Conservation (phyloP, 2,113 vertebrate species). For the Cygnus atratus region DNA sequence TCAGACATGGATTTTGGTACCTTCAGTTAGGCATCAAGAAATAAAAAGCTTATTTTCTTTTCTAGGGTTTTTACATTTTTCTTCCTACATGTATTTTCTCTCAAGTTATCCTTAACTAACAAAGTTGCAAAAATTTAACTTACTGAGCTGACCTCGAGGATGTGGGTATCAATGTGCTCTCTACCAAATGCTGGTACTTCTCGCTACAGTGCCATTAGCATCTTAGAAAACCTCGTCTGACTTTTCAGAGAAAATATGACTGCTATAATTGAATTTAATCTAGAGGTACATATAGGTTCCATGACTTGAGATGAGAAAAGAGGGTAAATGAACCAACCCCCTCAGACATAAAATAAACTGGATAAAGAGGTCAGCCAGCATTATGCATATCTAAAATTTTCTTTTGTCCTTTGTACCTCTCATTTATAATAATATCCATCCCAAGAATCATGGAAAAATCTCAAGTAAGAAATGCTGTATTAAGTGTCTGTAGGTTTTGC, state of each 20-base stretch:
- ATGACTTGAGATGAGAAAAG: neutral
- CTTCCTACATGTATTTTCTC: neutral
- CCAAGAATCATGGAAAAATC: neutral
- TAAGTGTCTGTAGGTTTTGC: neutral
- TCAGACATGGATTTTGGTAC: neutral
- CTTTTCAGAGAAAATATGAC: neutral
- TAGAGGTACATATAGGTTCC: neutral
- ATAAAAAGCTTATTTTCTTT: neutral
- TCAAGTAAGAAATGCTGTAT: neutral
- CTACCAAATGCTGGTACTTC: neutral
- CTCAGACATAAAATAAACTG: neutral
- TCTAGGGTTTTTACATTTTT: neutral
- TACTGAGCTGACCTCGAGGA: neutral
- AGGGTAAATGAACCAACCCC: neutral
- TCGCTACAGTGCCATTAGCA: neutral
- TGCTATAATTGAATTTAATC: neutral
- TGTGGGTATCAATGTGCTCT: neutral
- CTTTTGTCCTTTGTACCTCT: neutral
- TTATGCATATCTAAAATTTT: neutral
- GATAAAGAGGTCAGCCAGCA: neutral
- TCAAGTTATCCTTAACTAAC: neutral
- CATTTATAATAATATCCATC: neutral
- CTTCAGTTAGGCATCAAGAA: neutral
- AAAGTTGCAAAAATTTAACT: neutral
- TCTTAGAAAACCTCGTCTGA: neutral